Conservation (phyloP, 2,888 invertebrate genomes). For the Bembecia ichneumoniformis region DNA sequence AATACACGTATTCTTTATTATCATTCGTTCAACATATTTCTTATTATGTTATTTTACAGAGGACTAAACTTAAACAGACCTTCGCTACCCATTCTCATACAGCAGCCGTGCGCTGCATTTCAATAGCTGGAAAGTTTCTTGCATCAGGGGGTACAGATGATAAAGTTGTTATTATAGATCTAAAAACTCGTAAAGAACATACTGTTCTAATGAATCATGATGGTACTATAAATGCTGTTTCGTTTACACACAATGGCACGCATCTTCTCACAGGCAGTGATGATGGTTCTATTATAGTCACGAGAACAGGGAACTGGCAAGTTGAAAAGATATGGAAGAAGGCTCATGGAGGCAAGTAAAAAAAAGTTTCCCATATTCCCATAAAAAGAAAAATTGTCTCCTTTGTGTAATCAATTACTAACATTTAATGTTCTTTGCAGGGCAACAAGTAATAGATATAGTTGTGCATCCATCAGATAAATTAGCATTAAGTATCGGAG, state of each 20-base stretch:
- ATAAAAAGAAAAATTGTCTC: background rate
- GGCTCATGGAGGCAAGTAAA: constrained; percentile 80
- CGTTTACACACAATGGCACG: constrained; percentile 82
- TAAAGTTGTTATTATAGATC: constrained; percentile 86
- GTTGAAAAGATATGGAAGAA: constrained; percentile 85
- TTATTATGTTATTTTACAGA: constrained; percentile 24
- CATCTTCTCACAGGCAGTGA: constrained; percentile 88
- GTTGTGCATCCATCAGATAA: constrained; percentile 92
- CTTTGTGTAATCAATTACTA: background rate
- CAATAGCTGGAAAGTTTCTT: constrained; percentile 78
- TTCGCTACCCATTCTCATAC: constrained; percentile 92
- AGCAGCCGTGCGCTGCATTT: constrained; percentile 82
- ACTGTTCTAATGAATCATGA: constrained; percentile 86
- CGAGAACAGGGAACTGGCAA: constrained; percentile 88
- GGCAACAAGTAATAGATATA: constrained; percentile 79
- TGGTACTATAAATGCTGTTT: constrained; percentile 84
- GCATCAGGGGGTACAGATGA: constrained; percentile 94
- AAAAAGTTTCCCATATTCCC: too few species aligned
- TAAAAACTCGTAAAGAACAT: constrained; percentile 82
- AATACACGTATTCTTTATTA: background rate
- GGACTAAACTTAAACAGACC: constrained; percentile 77
- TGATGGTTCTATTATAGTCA: constrained; percentile 87
- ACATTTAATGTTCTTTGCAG: constrained; percentile 24
- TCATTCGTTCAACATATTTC: background rate
- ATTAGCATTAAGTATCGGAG: constrained; percentile 87